These are phyloP conservation scores for Sternotherus odoratus DNA, from an alignment of 2,797 vertebrate genomes.

Conservation along the genomic window DNA sequence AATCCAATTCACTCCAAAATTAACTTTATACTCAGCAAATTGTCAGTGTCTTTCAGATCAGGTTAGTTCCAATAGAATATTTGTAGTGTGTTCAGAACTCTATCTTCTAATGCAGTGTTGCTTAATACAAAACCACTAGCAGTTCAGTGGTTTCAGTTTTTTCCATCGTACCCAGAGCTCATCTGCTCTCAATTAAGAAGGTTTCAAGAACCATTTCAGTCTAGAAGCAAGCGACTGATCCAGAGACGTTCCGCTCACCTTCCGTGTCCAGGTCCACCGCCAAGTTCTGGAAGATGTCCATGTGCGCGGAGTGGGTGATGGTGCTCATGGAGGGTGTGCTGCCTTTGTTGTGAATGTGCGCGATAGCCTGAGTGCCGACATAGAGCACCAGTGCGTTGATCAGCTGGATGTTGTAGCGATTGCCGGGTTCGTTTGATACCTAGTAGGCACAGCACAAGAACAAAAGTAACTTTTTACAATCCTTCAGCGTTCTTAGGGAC, in stretches of 20 bases:
- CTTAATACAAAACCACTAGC: not conserved
- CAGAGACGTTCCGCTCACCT: constrained; percentile 80
- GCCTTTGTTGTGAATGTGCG: constrained; percentile 99
- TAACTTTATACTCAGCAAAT: not conserved
- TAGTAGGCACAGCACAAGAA: constrained; percentile 57
- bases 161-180: not conserved
- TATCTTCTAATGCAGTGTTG: fast-evolving
- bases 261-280: constrained; percentile 98
- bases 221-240: fast-evolving
- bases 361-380: constrained; percentile 98
- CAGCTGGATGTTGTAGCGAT: constrained; percentile 99
- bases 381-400: constrained; percentile 98
- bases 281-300: constrained; percentile 99
- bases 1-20: not conserved
- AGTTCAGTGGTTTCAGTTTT: not conserved
- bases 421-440: constrained; percentile 97
- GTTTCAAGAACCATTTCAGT: not conserved
- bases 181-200: not conserved
- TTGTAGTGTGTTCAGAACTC: not conserved
- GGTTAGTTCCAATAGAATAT: not conserved
- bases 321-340: constrained; percentile 99
- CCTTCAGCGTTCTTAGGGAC: not conserved
- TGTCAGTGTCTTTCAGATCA: not conserved
- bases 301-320: constrained; percentile 98
- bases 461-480: not conserved